phyloP scores from a whole-genome alignment of 2,113 vertebrate species.

The Orthonyx spaldingii region DNA sequence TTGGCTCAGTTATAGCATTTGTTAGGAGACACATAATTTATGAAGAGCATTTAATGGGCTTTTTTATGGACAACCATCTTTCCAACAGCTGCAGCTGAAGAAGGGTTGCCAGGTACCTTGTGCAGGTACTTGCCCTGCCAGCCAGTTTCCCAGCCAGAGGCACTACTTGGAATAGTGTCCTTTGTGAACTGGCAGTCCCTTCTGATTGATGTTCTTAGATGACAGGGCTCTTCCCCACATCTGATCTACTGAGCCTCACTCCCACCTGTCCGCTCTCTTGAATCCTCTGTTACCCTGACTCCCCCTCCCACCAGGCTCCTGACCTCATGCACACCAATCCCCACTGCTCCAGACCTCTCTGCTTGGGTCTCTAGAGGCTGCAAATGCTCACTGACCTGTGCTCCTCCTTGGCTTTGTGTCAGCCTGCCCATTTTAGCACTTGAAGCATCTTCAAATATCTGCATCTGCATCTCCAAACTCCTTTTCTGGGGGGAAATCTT shows the following conservation, averaged over 20 bases:
- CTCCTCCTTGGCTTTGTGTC: background rate
- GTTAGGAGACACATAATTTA: background rate
- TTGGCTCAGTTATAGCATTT: background rate
- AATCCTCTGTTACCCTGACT: background rate
- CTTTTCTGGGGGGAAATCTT: background rate
- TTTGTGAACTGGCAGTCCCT: background rate
- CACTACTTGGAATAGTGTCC: background rate
- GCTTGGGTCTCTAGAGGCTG: background rate
- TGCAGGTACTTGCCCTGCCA: background rate
- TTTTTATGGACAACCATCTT: background rate
- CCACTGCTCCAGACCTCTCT: background rate
- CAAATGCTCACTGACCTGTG: background rate
- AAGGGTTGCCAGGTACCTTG: background rate
- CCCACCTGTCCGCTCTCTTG: rapidly evolving
- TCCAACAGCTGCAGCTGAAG: background rate
- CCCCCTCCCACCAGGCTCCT: background rate
- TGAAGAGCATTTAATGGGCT: background rate
- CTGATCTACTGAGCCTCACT: background rate
- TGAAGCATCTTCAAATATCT: background rate
- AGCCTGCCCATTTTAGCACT: background rate
- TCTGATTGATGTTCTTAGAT: background rate
- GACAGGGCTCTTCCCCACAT: background rate
- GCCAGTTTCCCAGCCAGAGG: background rate
- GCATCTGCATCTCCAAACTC: background rate
- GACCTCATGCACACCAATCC: background rate